A percentile compares a stretch with the other conserved stretches of the same genome.
Conservation (phyloP, 1,140 invertebrate genomes). For the Ceratosolen solmsi region DNA sequence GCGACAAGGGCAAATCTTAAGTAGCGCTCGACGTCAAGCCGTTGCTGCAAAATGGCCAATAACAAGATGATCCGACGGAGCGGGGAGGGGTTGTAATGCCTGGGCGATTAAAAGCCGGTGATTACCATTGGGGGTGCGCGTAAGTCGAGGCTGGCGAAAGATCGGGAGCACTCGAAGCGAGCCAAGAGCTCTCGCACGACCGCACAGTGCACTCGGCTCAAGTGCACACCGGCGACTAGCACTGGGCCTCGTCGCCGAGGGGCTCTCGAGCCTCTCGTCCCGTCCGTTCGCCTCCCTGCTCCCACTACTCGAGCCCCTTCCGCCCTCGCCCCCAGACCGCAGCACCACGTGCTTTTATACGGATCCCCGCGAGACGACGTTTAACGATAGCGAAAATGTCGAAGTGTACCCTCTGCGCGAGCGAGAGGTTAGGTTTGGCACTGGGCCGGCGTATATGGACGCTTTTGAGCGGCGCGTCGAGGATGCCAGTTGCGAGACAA, state of each 20-base stretch:
- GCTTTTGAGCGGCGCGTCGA: background rate
- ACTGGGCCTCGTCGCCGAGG: background rate
- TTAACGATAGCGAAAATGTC: background rate
- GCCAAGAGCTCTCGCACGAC: background rate
- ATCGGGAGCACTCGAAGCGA: background rate
- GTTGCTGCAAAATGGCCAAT: background rate
- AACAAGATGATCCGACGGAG: background rate
- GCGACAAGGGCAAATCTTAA: background rate
- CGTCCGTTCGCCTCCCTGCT: background rate
- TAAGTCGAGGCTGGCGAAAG: background rate
- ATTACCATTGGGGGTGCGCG: background rate
- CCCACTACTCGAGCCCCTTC: background rate
- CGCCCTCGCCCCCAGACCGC: background rate
- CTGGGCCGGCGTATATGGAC: background rate
- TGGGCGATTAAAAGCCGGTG: background rate
- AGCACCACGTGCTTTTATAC: conserved; percentile 48
- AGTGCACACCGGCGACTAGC: conserved; percentile 24
- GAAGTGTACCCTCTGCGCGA: background rate
- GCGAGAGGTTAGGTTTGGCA: background rate
- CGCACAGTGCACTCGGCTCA: conserved; percentile 12
- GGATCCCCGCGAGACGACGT: conserved; percentile 32
- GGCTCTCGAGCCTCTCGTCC: background rate
- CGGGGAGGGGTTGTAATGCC: background rate
- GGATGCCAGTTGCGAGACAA: no score
- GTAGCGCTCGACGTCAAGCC: background rate